Evolutionary conservation across 1,140 invertebrate species (phyloP).

Genomic region (Ridgeia piscesae): DNA sequence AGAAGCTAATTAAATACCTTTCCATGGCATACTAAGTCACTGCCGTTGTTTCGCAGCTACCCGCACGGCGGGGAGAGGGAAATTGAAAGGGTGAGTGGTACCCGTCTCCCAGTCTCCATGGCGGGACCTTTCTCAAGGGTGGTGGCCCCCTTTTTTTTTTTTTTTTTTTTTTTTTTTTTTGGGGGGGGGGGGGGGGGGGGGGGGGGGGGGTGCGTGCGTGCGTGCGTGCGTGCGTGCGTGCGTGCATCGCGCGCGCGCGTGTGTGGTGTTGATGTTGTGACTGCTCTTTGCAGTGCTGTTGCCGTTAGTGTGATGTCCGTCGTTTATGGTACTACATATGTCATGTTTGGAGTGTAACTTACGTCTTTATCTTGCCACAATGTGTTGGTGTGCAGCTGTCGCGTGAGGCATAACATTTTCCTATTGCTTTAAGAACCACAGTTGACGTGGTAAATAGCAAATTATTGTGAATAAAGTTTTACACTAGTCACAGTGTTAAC

Average conservation of each 20-base stretch:
- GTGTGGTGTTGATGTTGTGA: too few species aligned
- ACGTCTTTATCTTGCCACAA: background rate
- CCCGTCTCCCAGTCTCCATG: slow-evolving; percentile 49
- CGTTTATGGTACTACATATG: background rate
- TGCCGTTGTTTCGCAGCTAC: slow-evolving; percentile 48
- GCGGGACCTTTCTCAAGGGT: too few species aligned
- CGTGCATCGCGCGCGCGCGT: too few species aligned
- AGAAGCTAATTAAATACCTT: background rate
- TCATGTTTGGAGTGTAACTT: background rate
- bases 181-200: too few species aligned
- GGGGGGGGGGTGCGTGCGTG: too few species aligned
- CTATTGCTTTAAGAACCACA: background rate
- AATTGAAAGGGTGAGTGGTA: slow-evolving; percentile 57
- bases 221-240: too few species aligned
- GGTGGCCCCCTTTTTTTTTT: too few species aligned
- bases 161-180: too few species aligned
- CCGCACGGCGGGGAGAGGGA: slow-evolving; percentile 61
- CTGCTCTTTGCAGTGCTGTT: background rate
- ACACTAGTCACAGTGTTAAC: too few species aligned
- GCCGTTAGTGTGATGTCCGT: background rate
- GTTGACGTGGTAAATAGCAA: background rate
- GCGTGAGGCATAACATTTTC: background rate
- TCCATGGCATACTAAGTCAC: background rate
- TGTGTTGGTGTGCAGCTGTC: background rate
- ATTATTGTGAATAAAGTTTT: too few species aligned